phyloP scores from a whole-genome alignment of 2,113 vertebrate genomes.

The Dissostichus mawsoni region DNA sequence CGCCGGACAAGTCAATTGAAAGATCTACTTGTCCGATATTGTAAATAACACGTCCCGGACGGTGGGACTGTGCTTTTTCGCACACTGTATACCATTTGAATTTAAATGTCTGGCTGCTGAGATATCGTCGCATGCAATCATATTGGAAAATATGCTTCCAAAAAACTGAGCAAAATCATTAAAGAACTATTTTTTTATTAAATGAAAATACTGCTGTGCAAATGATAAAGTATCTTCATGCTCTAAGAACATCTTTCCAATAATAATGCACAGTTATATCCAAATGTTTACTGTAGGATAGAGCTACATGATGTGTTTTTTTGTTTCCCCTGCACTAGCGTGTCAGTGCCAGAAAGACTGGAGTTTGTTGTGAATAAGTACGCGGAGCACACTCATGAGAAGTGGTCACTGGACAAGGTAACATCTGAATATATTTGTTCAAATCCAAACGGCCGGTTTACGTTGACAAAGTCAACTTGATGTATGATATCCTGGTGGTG shows the following conservation, averaged over 20 bases:
- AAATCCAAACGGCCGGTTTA: background rate
- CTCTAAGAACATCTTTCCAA: background rate
- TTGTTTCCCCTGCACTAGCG: constrained; percentile 74
- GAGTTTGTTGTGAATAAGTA: constrained; percentile 96
- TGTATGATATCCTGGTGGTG: constrained; percentile 11
- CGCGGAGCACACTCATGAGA: constrained; percentile 95
- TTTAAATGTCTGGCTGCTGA: too few species aligned
- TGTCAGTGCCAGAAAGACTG: constrained; percentile 90
- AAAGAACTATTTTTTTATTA: too few species aligned
- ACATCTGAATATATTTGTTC: background rate
- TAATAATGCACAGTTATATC: background rate
- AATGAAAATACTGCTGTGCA: too few species aligned
- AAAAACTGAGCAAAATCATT: too few species aligned
- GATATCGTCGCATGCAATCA: too few species aligned
- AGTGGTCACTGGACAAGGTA: constrained; percentile 97
- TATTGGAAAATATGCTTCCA: too few species aligned
- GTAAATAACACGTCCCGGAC: too few species aligned
- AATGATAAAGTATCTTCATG: too few species aligned
- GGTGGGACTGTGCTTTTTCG: too few species aligned
- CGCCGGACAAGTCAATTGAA: too few species aligned
- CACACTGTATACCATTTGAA: too few species aligned
- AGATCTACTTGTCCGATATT: too few species aligned
- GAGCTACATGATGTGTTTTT: constrained; percentile 15
- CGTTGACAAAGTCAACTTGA: constrained; percentile 15
- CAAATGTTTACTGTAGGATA: background rate